Evolutionary conservation across 2,797 vertebrate species (phyloP).

Genomic region (Cygnus olor): DNA sequence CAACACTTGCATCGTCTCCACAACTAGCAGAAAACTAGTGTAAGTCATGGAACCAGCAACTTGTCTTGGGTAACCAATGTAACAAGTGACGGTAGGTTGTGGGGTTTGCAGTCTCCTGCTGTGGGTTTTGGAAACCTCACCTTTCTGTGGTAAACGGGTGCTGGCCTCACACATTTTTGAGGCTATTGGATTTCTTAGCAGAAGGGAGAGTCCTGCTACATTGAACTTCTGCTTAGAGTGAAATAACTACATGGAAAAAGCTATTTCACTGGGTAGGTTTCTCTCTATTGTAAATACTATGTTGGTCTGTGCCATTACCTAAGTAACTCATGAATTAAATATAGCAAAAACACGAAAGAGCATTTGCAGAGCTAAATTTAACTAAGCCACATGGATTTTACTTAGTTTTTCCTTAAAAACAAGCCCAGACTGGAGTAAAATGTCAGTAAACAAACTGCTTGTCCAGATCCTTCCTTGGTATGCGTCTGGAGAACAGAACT

Average conservation of each 20-base stretch:
- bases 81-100: not conserved
- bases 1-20: not conserved
- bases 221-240: not conserved
- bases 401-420: rapidly evolving
- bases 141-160: not conserved
- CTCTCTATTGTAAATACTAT: not conserved
- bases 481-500: not conserved
- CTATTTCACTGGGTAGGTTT: not conserved
- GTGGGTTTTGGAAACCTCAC: not conserved
- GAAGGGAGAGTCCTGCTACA: not conserved
- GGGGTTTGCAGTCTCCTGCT: not conserved
- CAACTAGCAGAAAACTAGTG: not conserved
- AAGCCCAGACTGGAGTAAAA: not conserved
- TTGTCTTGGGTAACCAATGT: rapidly evolving
- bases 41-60: not conserved
- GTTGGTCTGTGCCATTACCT: not conserved
- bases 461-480: not conserved
- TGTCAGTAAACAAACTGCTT: not conserved
- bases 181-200: not conserved
- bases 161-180: not conserved
- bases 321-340: not conserved
- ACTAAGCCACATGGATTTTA: not conserved
- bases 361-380: not conserved
- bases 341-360: not conserved
- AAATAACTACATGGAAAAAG: not conserved